Evolutionary conservation across 2,888 invertebrate species (phyloP).

Genomic region (Chymomyza amoena): DNA sequence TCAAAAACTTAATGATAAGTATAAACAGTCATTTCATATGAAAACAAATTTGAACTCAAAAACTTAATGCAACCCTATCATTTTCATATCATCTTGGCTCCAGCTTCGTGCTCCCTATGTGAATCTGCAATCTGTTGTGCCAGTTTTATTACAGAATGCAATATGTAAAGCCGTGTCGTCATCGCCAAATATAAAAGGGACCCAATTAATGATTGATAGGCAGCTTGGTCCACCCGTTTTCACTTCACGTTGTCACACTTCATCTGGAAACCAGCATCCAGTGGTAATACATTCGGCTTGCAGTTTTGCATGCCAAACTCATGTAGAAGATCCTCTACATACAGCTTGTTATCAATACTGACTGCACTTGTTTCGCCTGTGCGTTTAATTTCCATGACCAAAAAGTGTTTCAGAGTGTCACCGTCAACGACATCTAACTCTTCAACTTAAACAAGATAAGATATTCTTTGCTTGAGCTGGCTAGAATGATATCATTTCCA

Average conservation of each 20-base stretch:
- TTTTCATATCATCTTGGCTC: background rate
- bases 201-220: background rate
- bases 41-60: background rate
- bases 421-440: too few relatives aligned
- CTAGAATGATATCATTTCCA: constrained; percentile 41
- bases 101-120: too few relatives aligned
- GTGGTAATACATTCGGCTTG: background rate
- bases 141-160: background rate
- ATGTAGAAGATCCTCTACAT: too few relatives aligned
- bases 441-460: too few relatives aligned
- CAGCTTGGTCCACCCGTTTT: background rate
- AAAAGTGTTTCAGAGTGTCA: too few relatives aligned
- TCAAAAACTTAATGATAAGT: too few relatives aligned
- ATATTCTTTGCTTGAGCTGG: constrained; percentile 23
- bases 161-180: background rate
- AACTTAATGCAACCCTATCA: background rate
- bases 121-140: too few relatives aligned
- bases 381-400: too few relatives aligned
- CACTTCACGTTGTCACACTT: constrained; percentile 5
- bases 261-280: constrained; percentile 1
- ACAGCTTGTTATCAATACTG: too few relatives aligned
- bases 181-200: constrained; percentile 5
- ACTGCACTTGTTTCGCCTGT: too few relatives aligned
- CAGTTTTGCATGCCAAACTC: background rate
- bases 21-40: too few relatives aligned